A percentile compares a stretch with the other conserved stretches of the same genome.
Evolutionary conservation across 2,888 invertebrate genomes (phyloP).

Genomic region (Endotricha flammealis): DNA sequence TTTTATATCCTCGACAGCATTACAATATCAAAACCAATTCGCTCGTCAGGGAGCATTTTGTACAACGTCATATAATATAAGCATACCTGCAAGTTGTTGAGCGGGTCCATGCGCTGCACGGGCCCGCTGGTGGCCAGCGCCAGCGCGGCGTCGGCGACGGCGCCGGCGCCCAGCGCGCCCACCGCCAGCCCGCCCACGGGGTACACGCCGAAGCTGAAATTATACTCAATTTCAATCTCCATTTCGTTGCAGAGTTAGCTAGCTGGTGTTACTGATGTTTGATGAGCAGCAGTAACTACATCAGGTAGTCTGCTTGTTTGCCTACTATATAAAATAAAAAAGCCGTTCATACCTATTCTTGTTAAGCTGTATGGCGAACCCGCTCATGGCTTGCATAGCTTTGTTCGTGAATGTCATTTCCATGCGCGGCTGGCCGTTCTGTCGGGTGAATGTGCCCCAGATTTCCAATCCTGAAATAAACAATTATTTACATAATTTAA

Average conservation of each 20-base stretch:
- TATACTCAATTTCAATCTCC: too few species aligned
- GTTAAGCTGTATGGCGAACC: constrained; percentile 98
- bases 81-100: constrained; percentile 92
- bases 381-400: constrained; percentile 98
- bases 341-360: constrained; percentile 88
- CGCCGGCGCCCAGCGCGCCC: constrained; percentile 83
- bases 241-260: too few species aligned
- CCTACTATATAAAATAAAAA: too few species aligned
- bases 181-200: constrained; percentile 91
- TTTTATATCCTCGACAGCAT: too few species aligned
- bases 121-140: constrained; percentile 90
- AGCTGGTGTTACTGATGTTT: too few species aligned
- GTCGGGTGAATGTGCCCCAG: constrained; percentile 93
- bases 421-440: constrained; percentile 92
- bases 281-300: too few species aligned
- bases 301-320: too few species aligned
- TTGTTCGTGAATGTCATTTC: constrained; percentile 98
- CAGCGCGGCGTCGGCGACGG: constrained; percentile 85
- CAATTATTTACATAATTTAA: too few species aligned
- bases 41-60: too few species aligned
- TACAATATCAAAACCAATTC: too few species aligned
- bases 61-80: constrained; percentile 9
- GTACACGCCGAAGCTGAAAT: constrained; percentile 91
- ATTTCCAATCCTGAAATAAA: constrained; percentile 88
- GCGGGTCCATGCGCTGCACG: constrained; percentile 97